Conservation (phyloP, 1,140 invertebrate genomes). For the Zelostemma sp. region DNA sequence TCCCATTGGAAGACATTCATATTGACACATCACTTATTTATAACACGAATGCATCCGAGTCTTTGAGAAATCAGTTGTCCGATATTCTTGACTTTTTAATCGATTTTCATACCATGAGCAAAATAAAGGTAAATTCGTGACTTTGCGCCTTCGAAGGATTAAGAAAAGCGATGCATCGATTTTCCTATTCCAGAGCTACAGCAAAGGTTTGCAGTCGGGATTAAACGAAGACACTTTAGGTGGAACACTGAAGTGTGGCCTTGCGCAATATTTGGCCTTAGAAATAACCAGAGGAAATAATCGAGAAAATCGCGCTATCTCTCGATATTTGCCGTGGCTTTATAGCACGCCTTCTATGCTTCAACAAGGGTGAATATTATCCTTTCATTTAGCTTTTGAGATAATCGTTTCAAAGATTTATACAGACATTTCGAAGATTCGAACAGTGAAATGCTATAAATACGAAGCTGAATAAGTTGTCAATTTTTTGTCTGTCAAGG, state of each 20-base stretch:
- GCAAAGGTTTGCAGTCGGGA: conserved; percentile 81
- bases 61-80: conserved; percentile 90
- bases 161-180: background rate
- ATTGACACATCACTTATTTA: conserved; percentile 73
- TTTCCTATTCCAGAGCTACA: conserved; percentile 77
- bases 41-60: conserved; percentile 91
- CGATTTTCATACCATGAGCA: conserved; percentile 96
- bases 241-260: conserved; percentile 93
- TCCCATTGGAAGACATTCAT: conserved; percentile 71
- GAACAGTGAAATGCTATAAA: no score
- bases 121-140: conserved; percentile 87
- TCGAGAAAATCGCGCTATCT: conserved; percentile 86
- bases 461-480: no score
- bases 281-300: conserved; percentile 91
- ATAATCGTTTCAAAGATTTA: no score
- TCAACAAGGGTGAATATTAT: conserved; percentile 83
- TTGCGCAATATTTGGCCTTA: conserved; percentile 94
- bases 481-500: no score
- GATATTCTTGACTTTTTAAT: conserved; percentile 96
- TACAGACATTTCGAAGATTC: no score
- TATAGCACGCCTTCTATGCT: conserved; percentile 86
- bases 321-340: conserved; percentile 92
- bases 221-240: conserved; percentile 96
- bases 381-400: no score
- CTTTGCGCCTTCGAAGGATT: background rate